A percentile compares a stretch with the other conserved stretches of the same genome.
phyloP scores from a whole-genome alignment of 2,888 invertebrate species.

The Linnaemya tessellans region DNA sequence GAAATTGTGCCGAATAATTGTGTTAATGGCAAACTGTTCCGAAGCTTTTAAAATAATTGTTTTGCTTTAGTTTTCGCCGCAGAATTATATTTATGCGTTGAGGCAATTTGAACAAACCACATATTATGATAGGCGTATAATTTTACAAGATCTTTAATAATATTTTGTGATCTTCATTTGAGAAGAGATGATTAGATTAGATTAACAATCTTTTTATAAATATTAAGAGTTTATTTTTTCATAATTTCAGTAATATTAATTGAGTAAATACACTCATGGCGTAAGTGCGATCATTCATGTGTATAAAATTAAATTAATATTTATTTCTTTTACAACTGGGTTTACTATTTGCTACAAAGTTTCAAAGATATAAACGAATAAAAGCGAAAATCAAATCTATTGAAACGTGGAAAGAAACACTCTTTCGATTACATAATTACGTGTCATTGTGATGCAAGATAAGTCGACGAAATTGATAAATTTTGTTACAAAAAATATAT shows the following conservation, averaged over 20 bases:
- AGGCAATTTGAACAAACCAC: not conserved
- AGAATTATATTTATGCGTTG: too few relatives aligned
- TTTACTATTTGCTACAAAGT: not conserved
- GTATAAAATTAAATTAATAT: too few relatives aligned
- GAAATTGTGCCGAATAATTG: not conserved
- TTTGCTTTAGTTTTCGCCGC: too few relatives aligned
- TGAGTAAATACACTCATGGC: too few relatives aligned
- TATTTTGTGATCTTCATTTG: too few relatives aligned
- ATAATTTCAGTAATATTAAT: too few relatives aligned
- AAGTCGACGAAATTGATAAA: constrained; percentile 28
- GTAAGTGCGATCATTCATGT: too few relatives aligned
- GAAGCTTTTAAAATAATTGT: too few relatives aligned
- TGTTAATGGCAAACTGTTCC: constrained; percentile 10
- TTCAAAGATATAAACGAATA: not conserved
- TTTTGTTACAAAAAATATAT: constrained; percentile 20
- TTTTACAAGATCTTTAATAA: not conserved
- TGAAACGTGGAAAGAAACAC: not conserved
- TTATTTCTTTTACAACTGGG: too few relatives aligned
- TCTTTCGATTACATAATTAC: constrained; percentile 32
- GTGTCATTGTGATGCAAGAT: constrained; percentile 47
- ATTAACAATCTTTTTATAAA: too few relatives aligned
- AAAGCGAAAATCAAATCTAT: not conserved
- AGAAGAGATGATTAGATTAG: too few relatives aligned
- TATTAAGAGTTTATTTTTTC: too few relatives aligned
- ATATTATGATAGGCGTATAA: not conserved